These are phyloP conservation scores for Pantelozetes paolii DNA, from an alignment of 2,888 invertebrate species.

Conservation along the genomic window DNA sequence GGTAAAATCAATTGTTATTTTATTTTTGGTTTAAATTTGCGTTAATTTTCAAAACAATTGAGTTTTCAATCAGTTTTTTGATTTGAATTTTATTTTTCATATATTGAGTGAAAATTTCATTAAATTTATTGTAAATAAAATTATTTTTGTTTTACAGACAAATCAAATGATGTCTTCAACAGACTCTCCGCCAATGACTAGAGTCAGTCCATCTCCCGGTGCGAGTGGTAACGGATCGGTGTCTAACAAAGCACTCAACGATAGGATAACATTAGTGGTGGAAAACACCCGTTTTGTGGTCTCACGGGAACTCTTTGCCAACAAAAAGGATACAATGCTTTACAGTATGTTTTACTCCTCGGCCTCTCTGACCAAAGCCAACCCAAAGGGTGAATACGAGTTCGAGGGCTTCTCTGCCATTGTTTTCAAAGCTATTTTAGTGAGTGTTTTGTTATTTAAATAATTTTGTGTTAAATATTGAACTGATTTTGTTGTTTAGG, in stretches of 20 bases:
- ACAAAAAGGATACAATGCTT: conserved; percentile 96
- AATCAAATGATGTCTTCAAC: conserved; percentile 15
- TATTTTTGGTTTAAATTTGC: no score
- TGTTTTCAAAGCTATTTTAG: conserved; percentile 86
- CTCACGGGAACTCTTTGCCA: conserved; percentile 84
- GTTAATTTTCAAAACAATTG: no score
- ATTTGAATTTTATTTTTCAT: no score
- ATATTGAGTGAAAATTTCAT: no score
- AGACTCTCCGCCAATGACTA: not conserved
- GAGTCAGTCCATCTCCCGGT: not conserved
- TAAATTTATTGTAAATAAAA: no score
- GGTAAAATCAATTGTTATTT: no score
- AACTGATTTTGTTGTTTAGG: conserved; percentile 53
- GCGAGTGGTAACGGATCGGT: not conserved
- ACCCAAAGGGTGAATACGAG: conserved; percentile 93
- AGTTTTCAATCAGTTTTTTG: no score
- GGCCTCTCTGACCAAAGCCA: conserved; percentile 72
- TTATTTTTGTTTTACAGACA: no score
- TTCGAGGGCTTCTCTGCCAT: conserved; percentile 94
- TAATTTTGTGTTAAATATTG: no score
- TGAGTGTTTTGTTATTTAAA: conserved; percentile 48
- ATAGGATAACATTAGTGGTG: conserved; percentile 78
- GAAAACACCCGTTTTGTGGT: conserved; percentile 92
- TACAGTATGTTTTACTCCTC: conserved; percentile 58
- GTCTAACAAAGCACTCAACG: not conserved